Base-by-base conservation (phyloP, 2,113 vertebrate genomes). In the Colaptes auratus region DNA sequence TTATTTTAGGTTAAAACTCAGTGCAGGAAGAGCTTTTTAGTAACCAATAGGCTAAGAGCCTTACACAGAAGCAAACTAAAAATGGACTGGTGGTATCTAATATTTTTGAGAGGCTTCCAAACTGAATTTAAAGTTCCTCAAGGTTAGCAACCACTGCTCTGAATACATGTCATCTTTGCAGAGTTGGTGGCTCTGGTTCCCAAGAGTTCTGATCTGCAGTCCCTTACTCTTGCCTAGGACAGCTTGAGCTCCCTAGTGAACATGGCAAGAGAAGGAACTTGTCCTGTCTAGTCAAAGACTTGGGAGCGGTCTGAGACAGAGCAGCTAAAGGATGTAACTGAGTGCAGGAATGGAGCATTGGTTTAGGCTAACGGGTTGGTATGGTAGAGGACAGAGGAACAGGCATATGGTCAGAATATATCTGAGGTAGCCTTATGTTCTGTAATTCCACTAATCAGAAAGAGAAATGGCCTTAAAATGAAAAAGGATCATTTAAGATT, bases 31-130 rank as follows among this genome's bases (percentile, higher is more conserved):
- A 75, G 42, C 10, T 79, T 92, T 66, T 67, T 30, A 44, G 74
- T 31, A 71, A 55, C 4, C 42, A 88, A 33, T n/a, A 82, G 39
- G 25, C 6, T 48, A 88, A 67, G 5, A 78, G 39, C 13, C 14
- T 88, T 88, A 64, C 35, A 82, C n/a, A 75, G 66, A 75, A 75
- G 72, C n/a, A 67, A 67, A 59, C 42, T 44, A 85, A 71, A 59
- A 55, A 63, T 4, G 63, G 23, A 42, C 23, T 59, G 76, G 66
- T 48, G 15, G n/a, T 31, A 92, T 63, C 14, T 71, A 66, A 78
- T 12, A 36, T 48, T 66, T 67, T 1, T 79, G 19, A 79, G 58
- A 92, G 12, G 46, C 19, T 61, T 24, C 36, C 28, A 90, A 78
- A 71, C 25, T 1, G 0, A 69, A 21, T 74, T 12, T 78, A 58